These are phyloP conservation scores for Coregonus clupeaformis DNA, from an alignment of 2,113 vertebrate species.

Conservation along the genomic window DNA sequence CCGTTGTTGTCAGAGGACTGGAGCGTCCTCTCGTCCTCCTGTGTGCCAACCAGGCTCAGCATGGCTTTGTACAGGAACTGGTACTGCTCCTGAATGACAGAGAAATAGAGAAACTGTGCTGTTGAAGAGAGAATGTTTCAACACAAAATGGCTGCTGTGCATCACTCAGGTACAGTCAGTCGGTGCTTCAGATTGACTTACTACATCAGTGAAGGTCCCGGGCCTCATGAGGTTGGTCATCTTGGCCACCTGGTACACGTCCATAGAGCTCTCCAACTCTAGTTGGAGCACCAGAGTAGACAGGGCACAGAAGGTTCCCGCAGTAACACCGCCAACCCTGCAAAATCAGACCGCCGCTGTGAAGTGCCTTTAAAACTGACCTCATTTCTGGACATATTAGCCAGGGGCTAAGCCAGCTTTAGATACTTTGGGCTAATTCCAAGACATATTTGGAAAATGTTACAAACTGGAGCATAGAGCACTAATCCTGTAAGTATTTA, in stretches of 20 bases:
- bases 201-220: conserved; percentile 86
- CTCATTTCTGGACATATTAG: too few relatives aligned
- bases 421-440: too few relatives aligned
- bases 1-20: conserved; percentile 85
- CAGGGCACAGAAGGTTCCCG: conserved; percentile 90
- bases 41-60: conserved; percentile 88
- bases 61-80: conserved; percentile 96
- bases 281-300: conserved; percentile 85
- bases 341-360: conserved; percentile 10
- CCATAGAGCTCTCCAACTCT: conserved; percentile 83
- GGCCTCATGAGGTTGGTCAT: conserved; percentile 94
- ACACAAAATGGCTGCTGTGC: not conserved
- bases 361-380: not conserved
- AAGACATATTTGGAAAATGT: too few relatives aligned
- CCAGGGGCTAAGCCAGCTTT: too few relatives aligned
- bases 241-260: conserved; percentile 91
- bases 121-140: not conserved
- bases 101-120: conserved; percentile 11
- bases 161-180: not conserved
- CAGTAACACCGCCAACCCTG: conserved; percentile 89
- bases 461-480: too few relatives aligned
- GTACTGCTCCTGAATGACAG: conserved; percentile 84
- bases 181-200: conserved; percentile 46
- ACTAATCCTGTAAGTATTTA: too few relatives aligned
- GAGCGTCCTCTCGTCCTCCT: conserved; percentile 84